Conservation (phyloP, 2,888 invertebrate genomes). For the Platerodrilus igneus region DNA sequence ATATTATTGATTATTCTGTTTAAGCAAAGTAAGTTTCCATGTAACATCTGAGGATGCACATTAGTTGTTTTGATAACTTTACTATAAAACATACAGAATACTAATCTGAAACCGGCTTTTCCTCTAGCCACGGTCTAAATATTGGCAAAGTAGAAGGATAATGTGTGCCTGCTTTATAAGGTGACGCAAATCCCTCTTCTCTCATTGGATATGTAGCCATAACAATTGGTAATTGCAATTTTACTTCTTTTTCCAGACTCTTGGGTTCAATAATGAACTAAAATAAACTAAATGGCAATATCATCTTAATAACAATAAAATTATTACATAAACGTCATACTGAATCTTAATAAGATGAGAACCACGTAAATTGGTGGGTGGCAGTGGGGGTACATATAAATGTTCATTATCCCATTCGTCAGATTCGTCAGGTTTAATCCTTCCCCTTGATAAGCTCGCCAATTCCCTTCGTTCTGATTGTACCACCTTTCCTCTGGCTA, state of each 20-base stretch:
- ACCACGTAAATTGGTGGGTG: conserved; percentile 89
- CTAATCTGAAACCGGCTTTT: conserved; percentile 53
- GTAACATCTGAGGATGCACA: too few species aligned
- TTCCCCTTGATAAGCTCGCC: conserved; percentile 72
- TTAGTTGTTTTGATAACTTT: too few species aligned
- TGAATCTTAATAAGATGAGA: conserved; percentile 91
- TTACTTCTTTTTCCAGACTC: conserved; percentile 86
- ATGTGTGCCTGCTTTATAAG: conserved; percentile 78
- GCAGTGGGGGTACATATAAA: conserved; percentile 88
- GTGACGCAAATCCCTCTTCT: conserved; percentile 60
- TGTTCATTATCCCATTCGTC: conserved; percentile 86
- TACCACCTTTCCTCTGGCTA: conserved; percentile 78
- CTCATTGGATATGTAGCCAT: conserved; percentile 87
- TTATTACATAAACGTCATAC: conserved; percentile 81
- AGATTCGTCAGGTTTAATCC: conserved; percentile 73
- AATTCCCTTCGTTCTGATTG: conserved; percentile 84
- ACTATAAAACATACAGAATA: too few species aligned
- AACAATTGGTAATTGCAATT: conserved; percentile 85
- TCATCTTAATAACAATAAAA: background rate
- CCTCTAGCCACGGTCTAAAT: conserved; percentile 84
- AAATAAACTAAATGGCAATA: conserved; percentile 29
- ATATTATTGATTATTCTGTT: too few species aligned
- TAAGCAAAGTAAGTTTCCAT: too few species aligned
- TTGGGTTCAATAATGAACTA: conserved; percentile 89
- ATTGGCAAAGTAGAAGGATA: conserved; percentile 89